Percentiles rank a stretch among this genome's conserved stretches.
Conservation (phyloP, 2,888 invertebrate genomes). For the Macropis europaea region DNA sequence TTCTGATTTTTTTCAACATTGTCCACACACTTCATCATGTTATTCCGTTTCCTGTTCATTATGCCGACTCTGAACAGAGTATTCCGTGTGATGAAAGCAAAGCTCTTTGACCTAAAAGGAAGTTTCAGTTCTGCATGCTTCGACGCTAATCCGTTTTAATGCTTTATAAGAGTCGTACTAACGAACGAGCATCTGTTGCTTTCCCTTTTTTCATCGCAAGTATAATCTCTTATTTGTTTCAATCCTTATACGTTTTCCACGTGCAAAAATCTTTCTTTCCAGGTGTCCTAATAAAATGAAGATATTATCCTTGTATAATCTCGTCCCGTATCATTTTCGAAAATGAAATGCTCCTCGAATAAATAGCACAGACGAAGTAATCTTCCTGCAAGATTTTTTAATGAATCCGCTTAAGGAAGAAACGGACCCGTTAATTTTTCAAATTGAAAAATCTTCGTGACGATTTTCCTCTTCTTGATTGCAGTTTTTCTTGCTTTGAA, state of each 20-base stretch:
- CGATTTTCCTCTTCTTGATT: too few relatives aligned
- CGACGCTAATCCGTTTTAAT: slow-evolving; percentile 21
- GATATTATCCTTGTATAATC: too few relatives aligned
- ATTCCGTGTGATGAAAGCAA: not conserved
- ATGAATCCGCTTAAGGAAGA: not conserved
- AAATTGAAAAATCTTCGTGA: not conserved
- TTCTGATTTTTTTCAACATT: too few relatives aligned
- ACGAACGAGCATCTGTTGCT: not conserved
- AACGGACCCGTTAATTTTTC: not conserved
- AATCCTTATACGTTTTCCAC: not conserved
- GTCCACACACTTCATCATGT: too few relatives aligned
- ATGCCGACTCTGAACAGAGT: not conserved
- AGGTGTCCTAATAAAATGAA: too few relatives aligned
- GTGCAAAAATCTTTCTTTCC: not conserved
- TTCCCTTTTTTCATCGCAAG: slow-evolving; percentile 4
- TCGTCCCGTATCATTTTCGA: too few relatives aligned
- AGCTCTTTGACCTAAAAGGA: slow-evolving; percentile 2
- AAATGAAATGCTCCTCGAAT: too few relatives aligned
- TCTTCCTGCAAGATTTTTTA: not conserved
- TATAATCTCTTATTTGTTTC: not conserved
- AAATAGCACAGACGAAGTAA: not conserved
- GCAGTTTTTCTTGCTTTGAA: too few relatives aligned
- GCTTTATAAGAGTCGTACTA: not conserved
- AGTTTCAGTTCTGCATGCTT: slow-evolving; percentile 6
- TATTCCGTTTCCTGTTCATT: not conserved